Base-by-base conservation (phyloP, 2,113 vertebrate species). In the Neolamprologus sp. region DNA sequence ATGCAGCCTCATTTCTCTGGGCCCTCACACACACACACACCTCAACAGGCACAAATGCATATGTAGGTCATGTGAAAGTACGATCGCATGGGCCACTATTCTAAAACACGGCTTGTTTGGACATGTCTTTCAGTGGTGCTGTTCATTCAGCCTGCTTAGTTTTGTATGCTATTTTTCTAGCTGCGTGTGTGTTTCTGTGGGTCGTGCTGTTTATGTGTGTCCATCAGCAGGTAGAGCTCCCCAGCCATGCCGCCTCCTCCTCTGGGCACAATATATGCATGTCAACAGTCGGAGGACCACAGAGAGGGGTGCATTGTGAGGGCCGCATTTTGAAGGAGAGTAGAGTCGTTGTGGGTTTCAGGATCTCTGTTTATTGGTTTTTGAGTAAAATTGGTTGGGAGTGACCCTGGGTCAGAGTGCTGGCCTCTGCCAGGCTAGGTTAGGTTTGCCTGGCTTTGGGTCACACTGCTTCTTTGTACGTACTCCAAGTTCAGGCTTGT, bases 321-420 rank as follows among this genome's bases (percentile, higher is more conserved):
- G 82, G 87, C 60, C 65, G 19, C 83, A 55, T 87, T 88, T 87
- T 51, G 49, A 45, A 71, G 86, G 90, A 75, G 87, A 68, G 89
- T 54, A n/a, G 28, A 47, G 23, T 75, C 42, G 71, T 91, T 93
- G 85, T 90, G 9, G 84, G 92, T 80, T 88, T 94, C 88, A 83
- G 89, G 89, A 60, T 54, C 54, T 86, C 78, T 94, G 92, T 95
- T 95, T 96, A 84, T 95, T 95, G 75, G 42, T 94, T 87, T 93
- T 94, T 85, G 79, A 80, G n/a, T 49, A 26, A 89, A 87, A 89
- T 85, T 83, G 87, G 85, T 80, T 91, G 58, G 84, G 81, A 79
- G 33, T 92, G 94, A 94, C 94, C 92, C 87, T 7, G 83, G 93
- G 91, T 93, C 93, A 94, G 91, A 80, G 88, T 68, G 83, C 82